Percentiles rank a stretch among this genome's conserved stretches.
Evolutionary conservation across 2,888 invertebrate species (phyloP).

Genomic region (Erannis defoliaria): DNA sequence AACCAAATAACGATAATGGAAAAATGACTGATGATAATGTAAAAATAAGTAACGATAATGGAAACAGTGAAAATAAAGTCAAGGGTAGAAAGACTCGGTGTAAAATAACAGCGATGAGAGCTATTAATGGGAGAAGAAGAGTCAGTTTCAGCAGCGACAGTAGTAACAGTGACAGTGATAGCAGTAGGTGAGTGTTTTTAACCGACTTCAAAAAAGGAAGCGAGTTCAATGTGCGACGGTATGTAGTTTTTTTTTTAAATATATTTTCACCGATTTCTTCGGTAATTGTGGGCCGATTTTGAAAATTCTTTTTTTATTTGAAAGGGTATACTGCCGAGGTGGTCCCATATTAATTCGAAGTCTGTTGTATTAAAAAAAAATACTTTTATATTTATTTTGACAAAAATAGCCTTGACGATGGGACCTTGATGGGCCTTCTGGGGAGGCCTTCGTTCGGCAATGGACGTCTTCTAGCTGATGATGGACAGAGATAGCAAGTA

Average conservation of each 20-base stretch:
- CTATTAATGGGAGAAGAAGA: slow-evolving; percentile 2
- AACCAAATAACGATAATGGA: slow-evolving; percentile 5
- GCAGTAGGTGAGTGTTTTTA: slow-evolving; percentile 32
- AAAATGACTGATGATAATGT: slow-evolving; percentile 11
- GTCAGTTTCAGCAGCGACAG: slow-evolving; percentile 32
- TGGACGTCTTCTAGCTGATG: too few relatives aligned
- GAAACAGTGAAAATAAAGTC: slow-evolving; percentile 27
- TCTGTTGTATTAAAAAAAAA: too few relatives aligned
- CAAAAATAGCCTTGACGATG: too few relatives aligned
- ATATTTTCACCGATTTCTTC: neutral
- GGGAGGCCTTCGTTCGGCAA: too few relatives aligned
- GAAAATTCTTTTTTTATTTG: too few relatives aligned
- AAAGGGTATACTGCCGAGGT: too few relatives aligned
- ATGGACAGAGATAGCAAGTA: too few relatives aligned
- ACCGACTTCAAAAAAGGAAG: too few relatives aligned
- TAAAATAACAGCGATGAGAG: slow-evolving; percentile 23
- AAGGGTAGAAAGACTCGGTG: slow-evolving; percentile 8
- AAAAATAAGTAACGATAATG: slow-evolving; percentile 31
- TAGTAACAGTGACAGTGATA: slow-evolving; percentile 31
- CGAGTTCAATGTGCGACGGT: neutral
- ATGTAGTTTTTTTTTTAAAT: neutral
- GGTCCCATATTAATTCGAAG: too few relatives aligned
- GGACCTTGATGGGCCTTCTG: too few relatives aligned
- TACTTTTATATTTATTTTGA: too few relatives aligned
- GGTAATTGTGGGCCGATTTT: too few relatives aligned